Base-by-base conservation (phyloP, 2,888 invertebrate genomes). In the Scaptomyza reducta region DNA sequence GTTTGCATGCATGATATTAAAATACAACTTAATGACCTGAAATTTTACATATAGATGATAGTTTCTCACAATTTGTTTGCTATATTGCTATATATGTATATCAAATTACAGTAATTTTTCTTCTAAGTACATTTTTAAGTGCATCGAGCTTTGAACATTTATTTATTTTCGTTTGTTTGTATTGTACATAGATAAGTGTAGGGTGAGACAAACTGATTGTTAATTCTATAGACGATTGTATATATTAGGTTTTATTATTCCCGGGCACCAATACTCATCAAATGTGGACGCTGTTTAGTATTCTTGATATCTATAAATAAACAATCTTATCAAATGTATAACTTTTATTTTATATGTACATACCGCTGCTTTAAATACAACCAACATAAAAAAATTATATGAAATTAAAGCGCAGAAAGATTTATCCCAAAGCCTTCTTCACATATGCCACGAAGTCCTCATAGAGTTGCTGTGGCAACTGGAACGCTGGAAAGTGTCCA, bases 401-500 rank as follows among this genome's bases (percentile, higher is more conserved):
- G 13, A 13, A 44, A 38, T 51, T 38, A 11, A 9, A n/a, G 9
- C 6, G n/a, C n/a, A 2, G 2, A 35, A 7, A 31, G 14, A 25
- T 22, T 22, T 79, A 59, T 44, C 13, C 40, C 18, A 60, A 56
- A 0, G 73, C 79, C 57, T 93, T 93, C 0, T 90, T 87, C 0
- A 95, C 93, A 40, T 94, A 95, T 1, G 91, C 80, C 84, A 94
- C 94, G 10, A 98, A 90, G 89, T 98, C 97, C 0, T 93, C 92
- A 3, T 96, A 95, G 29, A 98, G 86, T 0, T 95, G 74, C 46
- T 94, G 91, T 0, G 98, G 97, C 65, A 94, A 93, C 90, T 98
- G 96, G 69, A 97, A 93, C 0, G 97, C 96, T 0, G 96, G 95
- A 89, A 97, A 98, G 89, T 98, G 98, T 0, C 98, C 98, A 3